These are phyloP conservation scores for Poecilia picta DNA, from an alignment of 2,797 vertebrate species.

Conservation along the genomic window DNA sequence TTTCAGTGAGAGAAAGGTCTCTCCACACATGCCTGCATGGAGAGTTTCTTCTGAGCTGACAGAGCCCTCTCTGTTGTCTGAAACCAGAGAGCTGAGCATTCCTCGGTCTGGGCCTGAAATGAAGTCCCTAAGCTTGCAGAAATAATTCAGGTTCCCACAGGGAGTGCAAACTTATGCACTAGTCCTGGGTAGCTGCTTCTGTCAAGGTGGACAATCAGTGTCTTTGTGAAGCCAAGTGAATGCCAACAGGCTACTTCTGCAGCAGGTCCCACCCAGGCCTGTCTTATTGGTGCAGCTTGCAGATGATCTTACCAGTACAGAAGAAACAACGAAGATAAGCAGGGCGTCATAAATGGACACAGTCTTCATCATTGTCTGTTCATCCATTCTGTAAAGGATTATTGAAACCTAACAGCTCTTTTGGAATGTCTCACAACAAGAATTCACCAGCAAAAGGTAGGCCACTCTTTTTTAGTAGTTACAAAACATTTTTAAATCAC, in stretches of 20 bases:
- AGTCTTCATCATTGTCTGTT: too few species aligned
- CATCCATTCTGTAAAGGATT: constrained; percentile 29
- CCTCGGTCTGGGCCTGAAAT: constrained; percentile 55
- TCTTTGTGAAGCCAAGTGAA: constrained; percentile 66
- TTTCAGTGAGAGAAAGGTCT: not conserved
- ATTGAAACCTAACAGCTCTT: not conserved
- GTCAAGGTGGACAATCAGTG: constrained; percentile 70
- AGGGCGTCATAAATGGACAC: not conserved
- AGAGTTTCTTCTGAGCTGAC: constrained; percentile 49
- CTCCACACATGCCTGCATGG: not conserved
- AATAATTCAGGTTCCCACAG: constrained; percentile 62
- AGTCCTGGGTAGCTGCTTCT: constrained; percentile 37
- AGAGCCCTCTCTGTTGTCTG: constrained; percentile 64
- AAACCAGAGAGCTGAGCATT: constrained; percentile 66
- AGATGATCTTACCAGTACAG: not conserved
- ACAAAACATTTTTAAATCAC: not conserved
- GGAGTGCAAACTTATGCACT: constrained; percentile 56
- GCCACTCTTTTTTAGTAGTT: constrained; percentile 8
- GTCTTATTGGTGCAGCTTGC: constrained; percentile 33
- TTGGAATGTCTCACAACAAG: not conserved
- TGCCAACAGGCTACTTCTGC: constrained; percentile 43
- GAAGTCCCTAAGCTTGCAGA: constrained; percentile 53
- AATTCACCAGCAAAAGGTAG: constrained; percentile 50
- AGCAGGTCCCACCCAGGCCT: constrained; percentile 2
- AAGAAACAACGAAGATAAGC: not conserved